A percentile compares a stretch with the other conserved stretches of the same genome.
Conservation (phyloP, 2,113 vertebrate genomes). For the Girardinichthys multiradiatus region DNA sequence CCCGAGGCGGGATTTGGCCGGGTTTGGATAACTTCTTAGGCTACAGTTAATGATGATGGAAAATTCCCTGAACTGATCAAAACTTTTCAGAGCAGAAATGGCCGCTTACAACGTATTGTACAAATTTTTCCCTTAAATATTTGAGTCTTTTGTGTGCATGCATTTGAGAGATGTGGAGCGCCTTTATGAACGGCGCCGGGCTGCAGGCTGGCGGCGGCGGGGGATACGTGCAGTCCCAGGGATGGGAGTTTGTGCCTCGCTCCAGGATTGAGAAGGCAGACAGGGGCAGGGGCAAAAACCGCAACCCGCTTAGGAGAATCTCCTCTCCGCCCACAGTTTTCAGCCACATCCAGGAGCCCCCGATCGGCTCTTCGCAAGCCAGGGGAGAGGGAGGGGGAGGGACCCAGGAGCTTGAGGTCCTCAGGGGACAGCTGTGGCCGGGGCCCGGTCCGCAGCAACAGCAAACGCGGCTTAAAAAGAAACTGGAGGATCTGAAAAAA, state of each 20-base stretch:
- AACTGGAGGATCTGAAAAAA: conserved; percentile 76
- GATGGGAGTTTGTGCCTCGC: conserved; percentile 76
- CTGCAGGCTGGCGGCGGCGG: conserved; percentile 64
- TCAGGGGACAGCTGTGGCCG: conserved; percentile 63
- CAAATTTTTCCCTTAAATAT: background rate
- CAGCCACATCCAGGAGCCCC: conserved; percentile 63
- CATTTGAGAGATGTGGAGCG: conserved; percentile 68
- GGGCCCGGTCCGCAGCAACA: conserved; percentile 50
- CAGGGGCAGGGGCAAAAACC: conserved; percentile 64
- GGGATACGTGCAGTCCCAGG: conserved; percentile 70
- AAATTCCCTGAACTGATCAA: conserved; percentile 4
- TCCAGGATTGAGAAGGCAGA: conserved; percentile 58
- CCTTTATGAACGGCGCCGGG: conserved; percentile 73
- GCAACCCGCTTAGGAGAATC: conserved; percentile 68
- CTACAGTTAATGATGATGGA: conserved; percentile 19
- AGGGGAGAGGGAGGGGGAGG: conserved; percentile 43
- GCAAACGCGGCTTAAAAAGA: conserved; percentile 74
- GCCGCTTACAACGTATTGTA: conserved; percentile 1
- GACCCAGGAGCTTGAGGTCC: conserved; percentile 47
- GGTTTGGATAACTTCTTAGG: conserved; percentile 63
- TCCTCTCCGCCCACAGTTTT: conserved; percentile 75
- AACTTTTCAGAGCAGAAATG: conserved; percentile 1
- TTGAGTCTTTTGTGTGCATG: conserved; percentile 29
- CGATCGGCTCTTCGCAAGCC: conserved; percentile 23
- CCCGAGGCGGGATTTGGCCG: conserved; percentile 60